Conservation (phyloP, 2,888 invertebrate genomes). For the Drepana falcataria region DNA sequence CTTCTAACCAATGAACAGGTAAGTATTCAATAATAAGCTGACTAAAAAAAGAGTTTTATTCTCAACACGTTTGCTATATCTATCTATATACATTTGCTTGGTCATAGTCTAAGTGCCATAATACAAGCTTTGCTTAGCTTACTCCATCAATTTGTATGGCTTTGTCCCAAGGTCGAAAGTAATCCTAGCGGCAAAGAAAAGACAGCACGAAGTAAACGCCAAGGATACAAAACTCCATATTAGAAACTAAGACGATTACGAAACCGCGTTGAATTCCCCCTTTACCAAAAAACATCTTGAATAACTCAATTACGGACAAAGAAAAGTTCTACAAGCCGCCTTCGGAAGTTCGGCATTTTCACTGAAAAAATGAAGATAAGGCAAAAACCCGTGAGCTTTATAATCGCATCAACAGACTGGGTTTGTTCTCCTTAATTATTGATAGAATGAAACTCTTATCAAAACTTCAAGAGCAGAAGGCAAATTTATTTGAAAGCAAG, state of each 20-base stretch:
- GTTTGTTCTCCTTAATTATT: constrained; percentile 76
- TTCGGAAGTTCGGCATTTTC: constrained; percentile 30
- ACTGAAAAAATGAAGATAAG: constrained; percentile 52
- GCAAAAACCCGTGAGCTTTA: constrained; percentile 62
- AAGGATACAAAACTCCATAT: too few species aligned
- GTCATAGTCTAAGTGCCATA: too few species aligned
- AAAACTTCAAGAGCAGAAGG: constrained; percentile 78
- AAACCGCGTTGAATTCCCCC: constrained; percentile 24
- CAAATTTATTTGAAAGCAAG: constrained; percentile 78
- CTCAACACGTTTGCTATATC: too few species aligned
- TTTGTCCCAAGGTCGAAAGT: too few species aligned
- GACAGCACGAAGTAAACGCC: too few species aligned
- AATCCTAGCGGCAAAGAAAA: too few species aligned
- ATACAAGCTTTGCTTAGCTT: too few species aligned
- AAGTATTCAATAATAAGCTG: too few species aligned
- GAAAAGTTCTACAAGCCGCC: constrained; percentile 32
- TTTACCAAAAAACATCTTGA: constrained; percentile 27
- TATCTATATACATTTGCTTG: too few species aligned
- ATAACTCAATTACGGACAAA: constrained; percentile 51
- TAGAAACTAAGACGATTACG: constrained; percentile 1
- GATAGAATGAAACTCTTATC: constrained; percentile 79
- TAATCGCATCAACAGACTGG: constrained; percentile 72
- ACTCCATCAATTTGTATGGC: too few species aligned
- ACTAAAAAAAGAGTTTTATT: too few species aligned
- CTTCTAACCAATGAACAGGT: too few species aligned